These are phyloP conservation scores for Trachelus tabidus DNA, from an alignment of 2,888 invertebrate species.

Conservation along the genomic window DNA sequence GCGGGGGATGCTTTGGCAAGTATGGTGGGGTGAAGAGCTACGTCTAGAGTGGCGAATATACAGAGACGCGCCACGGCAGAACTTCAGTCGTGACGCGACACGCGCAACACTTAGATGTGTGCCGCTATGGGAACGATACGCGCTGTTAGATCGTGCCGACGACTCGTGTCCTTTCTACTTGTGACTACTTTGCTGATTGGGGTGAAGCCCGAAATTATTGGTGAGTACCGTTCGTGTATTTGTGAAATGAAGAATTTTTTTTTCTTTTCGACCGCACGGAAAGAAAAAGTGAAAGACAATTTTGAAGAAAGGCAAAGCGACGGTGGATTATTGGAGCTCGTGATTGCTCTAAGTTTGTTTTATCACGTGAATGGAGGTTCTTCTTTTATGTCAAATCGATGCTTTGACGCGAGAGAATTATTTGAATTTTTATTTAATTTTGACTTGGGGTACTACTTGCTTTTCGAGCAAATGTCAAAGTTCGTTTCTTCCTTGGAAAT, in stretches of 20 bases:
- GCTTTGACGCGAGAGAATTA: neutral
- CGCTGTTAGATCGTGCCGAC: neutral
- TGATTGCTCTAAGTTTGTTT: neutral
- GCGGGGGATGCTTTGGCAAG: conserved; percentile 22
- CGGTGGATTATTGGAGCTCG: neutral
- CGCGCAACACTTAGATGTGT: conserved; percentile 47
- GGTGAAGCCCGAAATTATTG: conserved; percentile 54
- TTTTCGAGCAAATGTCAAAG: neutral
- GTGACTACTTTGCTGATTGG: conserved; percentile 44
- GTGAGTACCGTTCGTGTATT: conserved; percentile 45
- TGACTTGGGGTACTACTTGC: neutral
- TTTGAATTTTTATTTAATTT: neutral
- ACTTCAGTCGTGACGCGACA: conserved; percentile 63
- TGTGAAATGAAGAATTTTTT: neutral
- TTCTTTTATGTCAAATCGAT: neutral
- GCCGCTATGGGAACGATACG: neutral
- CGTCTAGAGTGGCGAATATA: conserved; percentile 41
- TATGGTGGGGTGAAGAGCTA: neutral
- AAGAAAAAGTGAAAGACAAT: neutral
- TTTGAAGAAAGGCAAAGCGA: neutral
- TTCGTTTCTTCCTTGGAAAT: neutral
- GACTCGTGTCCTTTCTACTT: conserved; percentile 33
- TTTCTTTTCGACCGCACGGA: neutral
- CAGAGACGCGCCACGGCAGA: conserved; percentile 49
- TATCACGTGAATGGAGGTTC: neutral